Evolutionary conservation across 2,888 invertebrate genomes (phyloP), one percentile per base, ranked within the genome.

Genomic region (Bedellia somnulentella): DNA sequence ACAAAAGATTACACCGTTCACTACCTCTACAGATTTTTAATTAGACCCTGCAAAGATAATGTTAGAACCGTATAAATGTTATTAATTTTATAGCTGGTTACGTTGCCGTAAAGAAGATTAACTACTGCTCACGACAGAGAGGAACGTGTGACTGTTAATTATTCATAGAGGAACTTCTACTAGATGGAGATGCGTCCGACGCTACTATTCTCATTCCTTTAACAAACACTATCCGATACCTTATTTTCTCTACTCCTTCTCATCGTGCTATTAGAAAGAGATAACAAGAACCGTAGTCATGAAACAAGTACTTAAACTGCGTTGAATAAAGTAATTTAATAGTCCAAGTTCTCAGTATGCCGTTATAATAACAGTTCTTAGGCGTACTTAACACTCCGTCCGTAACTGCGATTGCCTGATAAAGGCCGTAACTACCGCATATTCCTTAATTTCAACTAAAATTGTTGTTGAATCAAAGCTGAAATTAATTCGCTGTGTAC

Each of bases 91-190:
- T 33, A 41, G 40, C 38, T 39, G 44, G 49, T 45, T 47, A 44
- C 40, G 46, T 41, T 42, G 35, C 37, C 44, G 45, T 46, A 52
- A 52, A 48, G 51, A 49, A 49, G 51, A 52, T 56, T 54, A 55
- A 55, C 52, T 43, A 43, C 40, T 44, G 43, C 44, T 45, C 46
- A 43, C 46, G 44, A 37, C 38, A 39, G 40, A 37, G 38, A 43
- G 47, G 22, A 44, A 41, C 44, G 38, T 40, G 41, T 38, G 46
- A 44, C 45, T 49, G 48, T 53, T 53, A 46, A 54, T 54, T 54
- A 53, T 56, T 56, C 56, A 55, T 53, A 47, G 40, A 44, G 28
- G 5, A 30, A 29, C 25, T 35, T 32, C 29, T 17, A 15, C 10
- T 24, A 18, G 31, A n/a, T n/a, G 24, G 23, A 27, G 34, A 17